These are phyloP conservation scores for Heliconius erato DNA, from an alignment of 2,888 invertebrate genomes.

Conservation along the genomic window DNA sequence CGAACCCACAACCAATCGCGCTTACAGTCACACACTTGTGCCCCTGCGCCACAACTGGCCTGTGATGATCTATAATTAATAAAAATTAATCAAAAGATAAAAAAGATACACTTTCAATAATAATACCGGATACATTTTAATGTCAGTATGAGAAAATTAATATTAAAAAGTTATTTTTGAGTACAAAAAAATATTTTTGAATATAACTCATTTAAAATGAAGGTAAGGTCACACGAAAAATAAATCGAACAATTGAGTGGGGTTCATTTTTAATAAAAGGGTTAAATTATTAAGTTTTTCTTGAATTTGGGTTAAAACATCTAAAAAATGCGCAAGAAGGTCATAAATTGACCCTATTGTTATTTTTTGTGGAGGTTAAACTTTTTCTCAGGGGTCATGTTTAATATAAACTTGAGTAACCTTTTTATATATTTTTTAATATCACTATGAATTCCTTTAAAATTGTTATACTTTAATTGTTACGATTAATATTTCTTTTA, in stretches of 20 bases:
- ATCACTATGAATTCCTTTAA: background rate
- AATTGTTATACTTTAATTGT: background rate
- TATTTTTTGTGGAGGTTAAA: conserved; percentile 23
- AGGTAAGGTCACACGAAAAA: conserved; percentile 27
- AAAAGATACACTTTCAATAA: no score
- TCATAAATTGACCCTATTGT: conserved; percentile 42
- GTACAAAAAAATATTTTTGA: background rate
- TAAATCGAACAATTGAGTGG: background rate
- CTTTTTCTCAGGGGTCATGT: conserved; percentile 38
- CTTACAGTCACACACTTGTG: no score
- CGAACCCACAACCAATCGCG: no score
- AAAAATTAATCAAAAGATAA: no score
- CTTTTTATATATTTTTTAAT: background rate
- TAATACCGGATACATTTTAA: background rate
- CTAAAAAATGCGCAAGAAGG: conserved; percentile 4
- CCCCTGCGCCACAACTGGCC: no score
- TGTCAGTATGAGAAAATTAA: background rate
- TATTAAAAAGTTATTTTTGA: background rate
- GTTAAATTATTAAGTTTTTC: conserved; percentile 4
- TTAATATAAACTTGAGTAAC: conserved; percentile 9
- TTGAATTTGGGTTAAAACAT: conserved; percentile 8
- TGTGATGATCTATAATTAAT: no score
- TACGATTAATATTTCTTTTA: background rate
- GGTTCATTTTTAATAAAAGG: background rate
- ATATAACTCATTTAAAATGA: conserved; percentile 5